Conservation (phyloP, 2,113 vertebrate genomes). For the Lamprotornis superbus region DNA sequence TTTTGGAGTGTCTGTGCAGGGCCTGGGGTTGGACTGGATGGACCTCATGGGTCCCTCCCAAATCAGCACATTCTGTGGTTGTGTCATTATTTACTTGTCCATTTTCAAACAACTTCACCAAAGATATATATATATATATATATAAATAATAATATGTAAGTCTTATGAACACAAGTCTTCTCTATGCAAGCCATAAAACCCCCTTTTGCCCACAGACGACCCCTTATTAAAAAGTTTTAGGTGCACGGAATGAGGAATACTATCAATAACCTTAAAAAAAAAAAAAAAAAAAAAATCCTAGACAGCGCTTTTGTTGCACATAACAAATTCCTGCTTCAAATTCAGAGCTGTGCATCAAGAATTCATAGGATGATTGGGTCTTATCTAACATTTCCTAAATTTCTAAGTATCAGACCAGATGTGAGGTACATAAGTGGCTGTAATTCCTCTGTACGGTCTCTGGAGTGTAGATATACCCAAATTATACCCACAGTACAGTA, state of each 20-base stretch:
- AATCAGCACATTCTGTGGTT: neutral
- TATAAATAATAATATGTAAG: neutral
- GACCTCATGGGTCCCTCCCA: too few species aligned
- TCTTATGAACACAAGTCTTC: neutral
- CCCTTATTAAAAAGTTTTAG: neutral
- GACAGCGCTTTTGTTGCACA: neutral
- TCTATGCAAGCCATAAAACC: neutral
- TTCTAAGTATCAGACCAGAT: neutral
- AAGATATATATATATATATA: neutral
- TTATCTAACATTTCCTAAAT: neutral
- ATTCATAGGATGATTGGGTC: neutral
- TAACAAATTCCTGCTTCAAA: neutral
- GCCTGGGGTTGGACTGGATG: accelerated
- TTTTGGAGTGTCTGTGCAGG: neutral
- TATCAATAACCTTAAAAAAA: accelerated
- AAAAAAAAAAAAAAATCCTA: neutral
- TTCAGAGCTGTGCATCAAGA: neutral
- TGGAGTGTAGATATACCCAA: neutral
- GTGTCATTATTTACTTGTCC: neutral
- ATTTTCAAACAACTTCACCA: neutral
- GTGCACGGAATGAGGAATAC: accelerated
- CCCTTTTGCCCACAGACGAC: neutral
- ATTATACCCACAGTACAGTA: neutral
- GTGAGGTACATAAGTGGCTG: neutral
- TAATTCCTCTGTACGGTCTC: accelerated